A percentile compares a stretch with the other conserved stretches of the same genome.
phyloP scores from a whole-genome alignment of 2,888 invertebrate species.

The Xanthia togata region DNA sequence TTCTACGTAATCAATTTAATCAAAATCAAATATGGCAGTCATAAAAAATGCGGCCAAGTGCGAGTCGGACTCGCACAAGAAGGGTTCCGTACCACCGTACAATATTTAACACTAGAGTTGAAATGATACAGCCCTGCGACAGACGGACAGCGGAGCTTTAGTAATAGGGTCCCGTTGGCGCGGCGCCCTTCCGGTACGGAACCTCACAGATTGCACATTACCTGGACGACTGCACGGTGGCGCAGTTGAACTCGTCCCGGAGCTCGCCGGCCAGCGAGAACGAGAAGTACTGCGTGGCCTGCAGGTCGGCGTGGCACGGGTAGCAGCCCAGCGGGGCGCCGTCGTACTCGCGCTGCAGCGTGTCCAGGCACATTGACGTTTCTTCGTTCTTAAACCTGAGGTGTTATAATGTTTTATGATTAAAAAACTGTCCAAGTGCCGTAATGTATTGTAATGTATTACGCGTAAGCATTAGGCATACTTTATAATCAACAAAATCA shows the following conservation, averaged over 20 bases:
- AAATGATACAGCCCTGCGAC: too few relatives aligned
- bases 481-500: too few relatives aligned
- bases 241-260: slow-evolving; percentile 94
- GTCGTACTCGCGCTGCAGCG: slow-evolving; percentile 93
- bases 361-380: slow-evolving; percentile 94
- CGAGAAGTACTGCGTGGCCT: slow-evolving; percentile 94
- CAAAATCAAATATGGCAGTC: neutral
- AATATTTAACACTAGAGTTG: too few relatives aligned
- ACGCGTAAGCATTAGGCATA: too few relatives aligned
- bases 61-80: neutral
- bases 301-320: slow-evolving; percentile 92
- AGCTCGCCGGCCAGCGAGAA: slow-evolving; percentile 93
- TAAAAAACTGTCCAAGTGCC: too few relatives aligned
- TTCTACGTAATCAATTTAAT: neutral
- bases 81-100: too few relatives aligned
- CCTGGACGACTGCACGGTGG: slow-evolving; percentile 89
- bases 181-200: too few relatives aligned
- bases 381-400: slow-evolving; percentile 88
- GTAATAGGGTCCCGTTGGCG: too few relatives aligned
- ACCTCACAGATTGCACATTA: too few relatives aligned
- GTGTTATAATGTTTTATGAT: neutral
- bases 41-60: neutral
- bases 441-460: too few relatives aligned
- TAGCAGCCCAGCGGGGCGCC: slow-evolving; percentile 94
- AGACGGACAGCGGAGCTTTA: too few relatives aligned